Percentiles rank a stretch among this genome's conserved stretches.
These are phyloP conservation scores for Bombus fervidus DNA, from an alignment of 1,140 invertebrate genomes.

Conservation along the genomic window DNA sequence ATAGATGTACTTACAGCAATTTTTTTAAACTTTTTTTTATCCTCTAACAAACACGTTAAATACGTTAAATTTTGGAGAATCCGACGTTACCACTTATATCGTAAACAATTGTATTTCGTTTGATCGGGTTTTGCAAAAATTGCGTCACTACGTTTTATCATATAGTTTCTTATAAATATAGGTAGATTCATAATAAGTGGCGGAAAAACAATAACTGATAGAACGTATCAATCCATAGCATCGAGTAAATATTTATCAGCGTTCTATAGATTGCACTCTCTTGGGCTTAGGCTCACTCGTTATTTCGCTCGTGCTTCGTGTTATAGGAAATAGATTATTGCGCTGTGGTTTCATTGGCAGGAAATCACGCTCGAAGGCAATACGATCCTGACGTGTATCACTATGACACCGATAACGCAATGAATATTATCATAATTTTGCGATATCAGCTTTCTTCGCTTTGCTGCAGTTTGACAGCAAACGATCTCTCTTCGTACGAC, in stretches of 20 bases:
- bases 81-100: background rate
- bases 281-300: background rate
- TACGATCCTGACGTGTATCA: background rate
- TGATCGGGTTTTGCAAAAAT: background rate
- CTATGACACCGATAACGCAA: background rate
- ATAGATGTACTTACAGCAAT: background rate
- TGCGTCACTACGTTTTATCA: background rate
- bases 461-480: accelerated
- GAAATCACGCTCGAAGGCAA: background rate
- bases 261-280: background rate
- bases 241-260: conserved; percentile 24
- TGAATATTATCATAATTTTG: background rate
- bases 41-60: no score
- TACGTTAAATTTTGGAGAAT: no score
- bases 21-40: no score
- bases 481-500: no score
- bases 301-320: background rate
- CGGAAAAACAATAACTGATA: conserved; percentile 4
- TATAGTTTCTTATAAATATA: background rate
- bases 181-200: background rate
- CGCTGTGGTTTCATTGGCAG: background rate
- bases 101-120: background rate
- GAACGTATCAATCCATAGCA: conserved; percentile 3
- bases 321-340: background rate
- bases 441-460: no score